Evolutionary conservation across 2,888 invertebrate genomes (phyloP).

Genomic region (Urechis unicinctus): DNA sequence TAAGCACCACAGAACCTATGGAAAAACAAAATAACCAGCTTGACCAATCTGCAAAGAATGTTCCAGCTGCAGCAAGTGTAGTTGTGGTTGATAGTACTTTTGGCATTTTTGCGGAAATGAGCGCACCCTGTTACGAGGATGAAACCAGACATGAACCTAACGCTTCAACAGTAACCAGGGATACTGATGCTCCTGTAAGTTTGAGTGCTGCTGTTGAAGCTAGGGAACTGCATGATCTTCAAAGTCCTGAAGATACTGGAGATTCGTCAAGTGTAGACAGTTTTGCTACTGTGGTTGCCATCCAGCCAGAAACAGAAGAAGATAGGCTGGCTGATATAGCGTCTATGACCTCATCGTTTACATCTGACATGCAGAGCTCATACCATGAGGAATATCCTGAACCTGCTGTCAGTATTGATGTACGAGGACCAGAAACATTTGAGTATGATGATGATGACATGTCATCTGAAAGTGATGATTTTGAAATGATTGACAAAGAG

Average conservation of each 20-base stretch:
- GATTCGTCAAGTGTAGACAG: conserved; percentile 49
- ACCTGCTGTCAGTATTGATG: conserved; percentile 23
- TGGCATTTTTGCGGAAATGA: background rate
- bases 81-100: background rate
- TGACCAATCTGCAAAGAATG: too few relatives aligned
- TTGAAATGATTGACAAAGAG: conserved; percentile 24
- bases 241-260: conserved; percentile 30
- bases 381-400: conserved; percentile 70
- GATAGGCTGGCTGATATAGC: conserved; percentile 55
- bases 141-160: too few relatives aligned
- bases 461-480: conserved; percentile 34
- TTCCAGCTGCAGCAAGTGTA: too few relatives aligned
- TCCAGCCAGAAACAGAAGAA: conserved; percentile 36
- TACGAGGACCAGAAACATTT: conserved; percentile 13
- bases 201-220: background rate
- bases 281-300: conserved; percentile 47
- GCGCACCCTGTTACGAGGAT: too few relatives aligned
- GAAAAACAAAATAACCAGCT: too few relatives aligned
- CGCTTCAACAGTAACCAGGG: too few relatives aligned
- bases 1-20: too few relatives aligned
- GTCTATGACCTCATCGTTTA: conserved; percentile 52
- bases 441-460: conserved; percentile 23
- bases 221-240: background rate
- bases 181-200: background rate
- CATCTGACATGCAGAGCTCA: conserved; percentile 55